A percentile compares a stretch with the other conserved stretches of the same genome.
phyloP scores from a whole-genome alignment of 1,140 invertebrate species.

The Drosophila triauraria region DNA sequence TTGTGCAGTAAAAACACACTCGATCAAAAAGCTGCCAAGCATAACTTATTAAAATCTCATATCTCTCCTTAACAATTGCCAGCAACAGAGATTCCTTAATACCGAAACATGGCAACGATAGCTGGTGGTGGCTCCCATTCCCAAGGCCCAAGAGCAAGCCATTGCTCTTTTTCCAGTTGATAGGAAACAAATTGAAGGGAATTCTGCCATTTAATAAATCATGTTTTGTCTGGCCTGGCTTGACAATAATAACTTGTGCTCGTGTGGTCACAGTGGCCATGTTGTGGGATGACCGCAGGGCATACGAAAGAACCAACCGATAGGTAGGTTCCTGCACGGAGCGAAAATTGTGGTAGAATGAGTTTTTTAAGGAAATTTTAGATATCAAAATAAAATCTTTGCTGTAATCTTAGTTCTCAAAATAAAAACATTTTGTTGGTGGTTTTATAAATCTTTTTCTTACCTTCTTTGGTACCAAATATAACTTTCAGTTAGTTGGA shows the following conservation, averaged over 20 bases:
- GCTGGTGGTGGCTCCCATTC: not conserved
- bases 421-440: too few relatives aligned
- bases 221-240: conserved; percentile 81
- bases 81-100: conserved; percentile 26
- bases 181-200: conserved; percentile 83
- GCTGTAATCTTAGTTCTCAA: too few relatives aligned
- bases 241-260: conserved; percentile 82
- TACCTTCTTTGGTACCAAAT: not conserved
- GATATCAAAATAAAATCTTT: too few relatives aligned
- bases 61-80: conserved; percentile 59
- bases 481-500: not conserved
- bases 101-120: conserved; percentile 18
- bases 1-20: conserved; percentile 7
- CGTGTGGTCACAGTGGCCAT: conserved; percentile 71
- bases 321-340: conserved; percentile 56
- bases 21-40: conserved; percentile 50
- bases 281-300: conserved; percentile 56
- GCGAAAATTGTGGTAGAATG: not conserved
- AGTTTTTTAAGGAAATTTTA: not conserved
- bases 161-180: conserved; percentile 80
- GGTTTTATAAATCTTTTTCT: too few relatives aligned
- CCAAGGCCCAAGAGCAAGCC: conserved; percentile 26
- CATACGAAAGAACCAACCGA: conserved; percentile 30
- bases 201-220: conserved; percentile 83
- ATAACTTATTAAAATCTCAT: conserved; percentile 75